phyloP scores from a whole-genome alignment of 2,888 invertebrate species.

The Microctonus hyperodae region DNA sequence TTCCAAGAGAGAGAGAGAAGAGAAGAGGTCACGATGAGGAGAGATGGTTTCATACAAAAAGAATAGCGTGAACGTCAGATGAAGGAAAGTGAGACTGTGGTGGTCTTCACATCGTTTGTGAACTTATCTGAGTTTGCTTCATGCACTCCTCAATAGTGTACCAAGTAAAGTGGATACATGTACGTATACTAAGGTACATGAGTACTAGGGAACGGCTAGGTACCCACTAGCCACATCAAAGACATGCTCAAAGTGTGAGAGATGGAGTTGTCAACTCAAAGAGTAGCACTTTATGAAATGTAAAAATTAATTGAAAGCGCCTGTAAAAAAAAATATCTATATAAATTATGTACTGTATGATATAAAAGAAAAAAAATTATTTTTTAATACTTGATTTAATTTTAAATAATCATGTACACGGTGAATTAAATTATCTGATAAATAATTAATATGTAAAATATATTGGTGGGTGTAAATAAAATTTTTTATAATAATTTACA shows the following conservation, averaged over 20 bases:
- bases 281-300: slow-evolving; percentile 5
- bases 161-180: slow-evolving; percentile 46
- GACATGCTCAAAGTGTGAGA: slow-evolving; percentile 13
- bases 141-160: slow-evolving; percentile 38
- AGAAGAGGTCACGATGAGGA: too few relatives aligned
- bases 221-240: slow-evolving; percentile 28
- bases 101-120: slow-evolving; percentile 17
- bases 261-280: slow-evolving; percentile 15
- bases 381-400: not conserved
- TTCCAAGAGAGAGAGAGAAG: not conserved
- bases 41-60: not conserved
- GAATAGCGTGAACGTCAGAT: not conserved
- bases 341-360: not conserved
- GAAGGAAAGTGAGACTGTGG: not conserved
- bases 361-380: not conserved
- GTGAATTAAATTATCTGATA: too few relatives aligned
- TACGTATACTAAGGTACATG: slow-evolving; percentile 45
- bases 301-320: slow-evolving; percentile 20
- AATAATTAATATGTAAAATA: too few relatives aligned
- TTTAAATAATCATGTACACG: too few relatives aligned
- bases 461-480: too few relatives aligned
- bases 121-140: not conserved
- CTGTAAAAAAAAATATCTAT: not conserved
- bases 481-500: too few relatives aligned
- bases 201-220: slow-evolving; percentile 33